A percentile compares a stretch with the other conserved stretches of the same genome.
Conservation (phyloP, 37 sponge, comb jelly and placozoan genomes). For the Haliclona indistincta region DNA sequence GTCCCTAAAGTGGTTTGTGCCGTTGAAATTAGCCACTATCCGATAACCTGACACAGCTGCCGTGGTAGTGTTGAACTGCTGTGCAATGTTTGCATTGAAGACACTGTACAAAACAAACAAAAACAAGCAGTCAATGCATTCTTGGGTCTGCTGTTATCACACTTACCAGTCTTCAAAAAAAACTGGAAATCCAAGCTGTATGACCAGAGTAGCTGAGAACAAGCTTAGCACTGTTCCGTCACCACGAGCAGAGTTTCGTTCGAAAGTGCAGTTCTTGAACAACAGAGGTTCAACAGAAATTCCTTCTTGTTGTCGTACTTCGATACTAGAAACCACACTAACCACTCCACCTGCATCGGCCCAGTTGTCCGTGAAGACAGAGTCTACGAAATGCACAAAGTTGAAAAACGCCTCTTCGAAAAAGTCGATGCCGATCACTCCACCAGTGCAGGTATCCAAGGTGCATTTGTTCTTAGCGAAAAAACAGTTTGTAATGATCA, state of each 20-base stretch:
- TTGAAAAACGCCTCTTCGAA: slow-evolving; percentile 27
- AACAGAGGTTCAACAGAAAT: slow-evolving; percentile 10
- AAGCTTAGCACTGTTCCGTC: slow-evolving; percentile 72
- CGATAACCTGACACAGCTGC: slow-evolving; percentile 57
- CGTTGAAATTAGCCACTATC: slow-evolving; percentile 36
- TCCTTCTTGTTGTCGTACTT: neutral
- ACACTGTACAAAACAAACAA: slow-evolving; percentile 7
- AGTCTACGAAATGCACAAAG: slow-evolving; percentile 15
- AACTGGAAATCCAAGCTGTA: slow-evolving; percentile 48
- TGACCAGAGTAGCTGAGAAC: slow-evolving; percentile 48
- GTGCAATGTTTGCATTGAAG: slow-evolving; percentile 19
- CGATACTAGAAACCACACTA: slow-evolving; percentile 8
- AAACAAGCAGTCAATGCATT: neutral
- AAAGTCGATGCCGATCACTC: slow-evolving; percentile 58
- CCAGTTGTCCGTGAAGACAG: slow-evolving; percentile 33
- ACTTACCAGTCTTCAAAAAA: slow-evolving; percentile 57
- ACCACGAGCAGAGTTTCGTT: slow-evolving; percentile 32
- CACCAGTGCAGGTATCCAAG: slow-evolving; percentile 43
- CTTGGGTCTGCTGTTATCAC: neutral
- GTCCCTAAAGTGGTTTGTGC: slow-evolving; percentile 19
- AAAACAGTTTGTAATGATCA: slow-evolving; percentile 11
- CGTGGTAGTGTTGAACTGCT: slow-evolving; percentile 15
- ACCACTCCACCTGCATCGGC: slow-evolving; percentile 62
- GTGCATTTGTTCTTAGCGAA: slow-evolving; percentile 48
- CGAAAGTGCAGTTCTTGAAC: slow-evolving; percentile 43